Evolutionary conservation across 2,888 invertebrate genomes (phyloP).

Genomic region (Cordilura impudica): DNA sequence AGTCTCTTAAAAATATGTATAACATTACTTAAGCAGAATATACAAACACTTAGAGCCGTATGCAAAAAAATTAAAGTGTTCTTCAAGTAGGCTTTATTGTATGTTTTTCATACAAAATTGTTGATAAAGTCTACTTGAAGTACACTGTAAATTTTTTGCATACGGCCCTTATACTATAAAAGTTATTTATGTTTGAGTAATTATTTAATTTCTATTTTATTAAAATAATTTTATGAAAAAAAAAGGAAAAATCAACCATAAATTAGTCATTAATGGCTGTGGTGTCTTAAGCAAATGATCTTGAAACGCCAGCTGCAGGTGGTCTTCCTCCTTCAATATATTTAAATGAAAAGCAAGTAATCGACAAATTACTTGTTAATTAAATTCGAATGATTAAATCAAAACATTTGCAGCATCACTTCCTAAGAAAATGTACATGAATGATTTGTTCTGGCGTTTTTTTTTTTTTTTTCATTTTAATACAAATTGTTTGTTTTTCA

Average conservation of each 20-base stretch:
- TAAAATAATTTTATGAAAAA: not conserved
- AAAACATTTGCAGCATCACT: not conserved
- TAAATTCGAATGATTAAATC: conserved; percentile 11
- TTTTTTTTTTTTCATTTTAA: too few relatives aligned
- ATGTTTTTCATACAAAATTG: too few relatives aligned
- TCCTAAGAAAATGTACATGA: not conserved
- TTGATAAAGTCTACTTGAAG: too few relatives aligned
- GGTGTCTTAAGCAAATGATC: not conserved
- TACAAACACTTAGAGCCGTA: too few relatives aligned
- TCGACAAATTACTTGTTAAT: conserved; percentile 25
- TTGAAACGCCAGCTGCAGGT: not conserved
- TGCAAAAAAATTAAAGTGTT: too few relatives aligned
- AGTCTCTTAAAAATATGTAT: not conserved
- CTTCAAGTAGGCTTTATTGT: too few relatives aligned
- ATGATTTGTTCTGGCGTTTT: not conserved
- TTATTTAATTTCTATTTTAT: not conserved
- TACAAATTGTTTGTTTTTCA: not conserved
- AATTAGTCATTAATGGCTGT: not conserved
- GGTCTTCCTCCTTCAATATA: not conserved
- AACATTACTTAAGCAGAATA: not conserved
- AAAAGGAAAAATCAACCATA: too few relatives aligned
- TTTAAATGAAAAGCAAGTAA: conserved; percentile 16
- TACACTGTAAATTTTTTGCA: too few relatives aligned
- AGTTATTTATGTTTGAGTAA: too few relatives aligned
- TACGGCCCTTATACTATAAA: too few relatives aligned